These are phyloP conservation scores for Coelopa frigida DNA, from an alignment of 1,140 invertebrate genomes.

Conservation along the genomic window DNA sequence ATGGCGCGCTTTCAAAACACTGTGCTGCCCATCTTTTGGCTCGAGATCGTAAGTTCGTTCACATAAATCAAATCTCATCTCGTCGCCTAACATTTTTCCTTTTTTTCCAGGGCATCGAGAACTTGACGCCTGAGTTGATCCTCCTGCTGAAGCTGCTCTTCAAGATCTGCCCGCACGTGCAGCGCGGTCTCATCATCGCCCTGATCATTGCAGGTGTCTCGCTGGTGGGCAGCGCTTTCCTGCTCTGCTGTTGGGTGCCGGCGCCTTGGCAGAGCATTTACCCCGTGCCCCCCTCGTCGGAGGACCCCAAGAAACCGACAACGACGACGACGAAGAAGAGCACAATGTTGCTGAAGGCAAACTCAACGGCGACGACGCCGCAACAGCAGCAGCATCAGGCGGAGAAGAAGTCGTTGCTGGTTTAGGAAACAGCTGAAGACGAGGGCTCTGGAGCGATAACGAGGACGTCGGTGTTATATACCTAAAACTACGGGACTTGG, in stretches of 20 bases:
- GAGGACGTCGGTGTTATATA: too few relatives aligned
- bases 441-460: too few relatives aligned
- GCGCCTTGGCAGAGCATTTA: conserved; percentile 3
- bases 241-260: conserved; percentile 33
- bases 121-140: conserved; percentile 28
- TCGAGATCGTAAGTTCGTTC: conserved; percentile 52
- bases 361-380: neutral
- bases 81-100: conserved; percentile 1
- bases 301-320: neutral
- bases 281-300: too few relatives aligned
- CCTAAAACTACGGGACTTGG: too few relatives aligned
- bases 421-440: too few relatives aligned
- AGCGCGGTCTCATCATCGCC: conserved; percentile 37
- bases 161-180: conserved; percentile 34
- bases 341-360: neutral
- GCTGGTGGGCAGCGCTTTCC: conserved; percentile 36
- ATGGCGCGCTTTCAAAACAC: conserved; percentile 53
- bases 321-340: conserved; percentile 1
- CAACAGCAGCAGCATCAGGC: too few relatives aligned
- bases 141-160: conserved; percentile 34
- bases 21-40: conserved; percentile 59
- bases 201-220: conserved; percentile 40
- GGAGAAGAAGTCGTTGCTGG: too few relatives aligned
- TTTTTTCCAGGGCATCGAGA: conserved; percentile 26
- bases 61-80: neutral